These are phyloP conservation scores for Papilio elwesi DNA, from an alignment of 2,888 invertebrate genomes.

Conservation along the genomic window DNA sequence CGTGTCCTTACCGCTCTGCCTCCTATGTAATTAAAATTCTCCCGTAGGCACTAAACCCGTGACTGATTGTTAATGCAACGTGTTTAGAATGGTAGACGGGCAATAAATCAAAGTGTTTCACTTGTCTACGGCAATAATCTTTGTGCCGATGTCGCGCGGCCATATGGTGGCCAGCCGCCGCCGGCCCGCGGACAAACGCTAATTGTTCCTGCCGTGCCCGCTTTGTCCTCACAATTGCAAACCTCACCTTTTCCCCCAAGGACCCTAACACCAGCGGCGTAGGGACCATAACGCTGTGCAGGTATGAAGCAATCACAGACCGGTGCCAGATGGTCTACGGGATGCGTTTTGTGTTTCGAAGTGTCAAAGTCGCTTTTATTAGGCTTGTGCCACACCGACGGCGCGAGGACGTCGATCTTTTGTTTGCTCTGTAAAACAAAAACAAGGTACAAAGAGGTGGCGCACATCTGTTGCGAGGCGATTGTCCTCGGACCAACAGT, in stretches of 20 bases:
- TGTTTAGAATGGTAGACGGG: background rate
- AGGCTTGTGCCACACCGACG: slow-evolving; percentile 40
- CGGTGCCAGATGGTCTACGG: slow-evolving; percentile 52
- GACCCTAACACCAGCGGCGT: background rate
- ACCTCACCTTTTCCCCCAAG: background rate
- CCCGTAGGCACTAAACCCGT: background rate
- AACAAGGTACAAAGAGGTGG: slow-evolving; percentile 29
- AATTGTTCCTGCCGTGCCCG: slow-evolving; percentile 55
- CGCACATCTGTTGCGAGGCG: slow-evolving; percentile 27
- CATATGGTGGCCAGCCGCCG: slow-evolving; percentile 60
- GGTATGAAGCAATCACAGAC: slow-evolving; percentile 37
- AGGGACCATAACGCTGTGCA: slow-evolving; percentile 12
- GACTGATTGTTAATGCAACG: background rate
- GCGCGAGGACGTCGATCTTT: slow-evolving; percentile 44
- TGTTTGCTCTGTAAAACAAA: slow-evolving; percentile 45
- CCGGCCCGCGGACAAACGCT: slow-evolving; percentile 59
- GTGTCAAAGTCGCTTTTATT: slow-evolving; percentile 46
- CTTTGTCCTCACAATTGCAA: slow-evolving; percentile 49
- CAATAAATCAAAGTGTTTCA: slow-evolving; percentile 5
- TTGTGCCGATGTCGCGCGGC: slow-evolving; percentile 20
- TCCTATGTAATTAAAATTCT: background rate
- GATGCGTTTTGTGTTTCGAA: slow-evolving; percentile 39
- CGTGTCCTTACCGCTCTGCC: too few species aligned
- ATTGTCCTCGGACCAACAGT: background rate
- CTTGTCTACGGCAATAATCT: background rate